Evolutionary conservation across 30 jellyfish, hydroid and myxozoan genomes (phyloP).

Genomic region (Cassiopea xamachana): DNA sequence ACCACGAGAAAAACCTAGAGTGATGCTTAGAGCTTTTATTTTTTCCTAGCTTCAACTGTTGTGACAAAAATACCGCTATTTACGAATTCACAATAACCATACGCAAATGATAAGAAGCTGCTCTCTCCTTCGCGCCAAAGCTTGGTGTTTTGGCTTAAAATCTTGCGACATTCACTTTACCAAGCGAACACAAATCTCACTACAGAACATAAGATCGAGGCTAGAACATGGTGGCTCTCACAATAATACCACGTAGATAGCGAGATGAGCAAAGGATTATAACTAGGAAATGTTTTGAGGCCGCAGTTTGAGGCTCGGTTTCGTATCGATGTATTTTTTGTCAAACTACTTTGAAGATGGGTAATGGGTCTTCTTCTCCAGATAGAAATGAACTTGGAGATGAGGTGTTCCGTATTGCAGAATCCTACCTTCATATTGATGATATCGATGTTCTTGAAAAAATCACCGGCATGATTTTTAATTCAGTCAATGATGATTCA

Average conservation of each 20-base stretch:
- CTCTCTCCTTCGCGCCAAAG: constrained; percentile 18
- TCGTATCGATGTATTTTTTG: background rate
- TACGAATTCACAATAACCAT: too few species aligned
- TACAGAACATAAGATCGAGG: background rate
- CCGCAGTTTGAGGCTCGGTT: too few species aligned
- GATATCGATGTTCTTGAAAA: constrained; percentile 34
- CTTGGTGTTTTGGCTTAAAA: background rate
- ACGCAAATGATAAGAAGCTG: too few species aligned
- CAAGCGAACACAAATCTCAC: background rate
- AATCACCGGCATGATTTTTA: constrained; percentile 52
- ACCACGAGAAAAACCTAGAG: too few species aligned
- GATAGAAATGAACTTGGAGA: constrained; percentile 44
- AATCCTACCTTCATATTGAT: constrained; percentile 3
- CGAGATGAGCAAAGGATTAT: too few species aligned
- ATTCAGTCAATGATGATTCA: constrained; percentile 6
- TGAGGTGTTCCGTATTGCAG: constrained; percentile 33
- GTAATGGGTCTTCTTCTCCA: constrained; percentile 26
- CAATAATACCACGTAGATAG: too few species aligned
- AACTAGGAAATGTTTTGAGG: too few species aligned
- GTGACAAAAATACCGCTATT: too few species aligned
- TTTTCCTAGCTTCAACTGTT: too few species aligned
- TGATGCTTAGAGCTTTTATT: too few species aligned
- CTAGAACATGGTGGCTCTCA: background rate
- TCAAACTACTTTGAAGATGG: constrained; percentile 25
- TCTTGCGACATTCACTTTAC: background rate